Conservation (phyloP, 2,888 invertebrate species). For the Sympetrum striolatum region DNA sequence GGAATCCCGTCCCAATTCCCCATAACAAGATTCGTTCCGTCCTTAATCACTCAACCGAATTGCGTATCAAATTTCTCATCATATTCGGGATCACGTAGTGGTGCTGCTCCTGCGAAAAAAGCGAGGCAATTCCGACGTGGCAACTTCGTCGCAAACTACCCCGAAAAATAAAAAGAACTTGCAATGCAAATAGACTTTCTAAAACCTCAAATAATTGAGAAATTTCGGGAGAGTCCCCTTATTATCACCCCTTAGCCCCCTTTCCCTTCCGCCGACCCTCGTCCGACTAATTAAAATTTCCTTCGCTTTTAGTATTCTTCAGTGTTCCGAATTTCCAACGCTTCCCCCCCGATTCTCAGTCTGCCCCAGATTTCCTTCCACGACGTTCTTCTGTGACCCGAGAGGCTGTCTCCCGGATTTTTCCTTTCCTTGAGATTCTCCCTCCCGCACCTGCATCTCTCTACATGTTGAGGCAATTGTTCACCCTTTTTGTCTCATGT, state of each 20-base stretch:
- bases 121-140: background rate
- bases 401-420: background rate
- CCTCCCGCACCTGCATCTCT: background rate
- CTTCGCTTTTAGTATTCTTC: background rate
- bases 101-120: background rate
- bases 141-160: background rate
- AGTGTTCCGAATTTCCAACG: background rate
- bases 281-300: slow-evolving; percentile 7
- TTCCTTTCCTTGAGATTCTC: background rate
- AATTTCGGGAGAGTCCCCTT: background rate
- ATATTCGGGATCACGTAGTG: background rate
- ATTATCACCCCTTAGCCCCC: background rate
- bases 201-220: background rate
- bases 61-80: background rate
- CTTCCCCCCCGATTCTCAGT: background rate
- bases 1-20: background rate
- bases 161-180: background rate
- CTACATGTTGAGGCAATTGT: background rate
- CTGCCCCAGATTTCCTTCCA: background rate
- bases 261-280: background rate
- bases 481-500: background rate
- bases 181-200: background rate
- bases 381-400: background rate
- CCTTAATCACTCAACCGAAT: background rate
- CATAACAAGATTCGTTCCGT: background rate